phyloP scores from a whole-genome alignment of 2,888 invertebrate species.

The Ommatoiulus sabulosus region DNA sequence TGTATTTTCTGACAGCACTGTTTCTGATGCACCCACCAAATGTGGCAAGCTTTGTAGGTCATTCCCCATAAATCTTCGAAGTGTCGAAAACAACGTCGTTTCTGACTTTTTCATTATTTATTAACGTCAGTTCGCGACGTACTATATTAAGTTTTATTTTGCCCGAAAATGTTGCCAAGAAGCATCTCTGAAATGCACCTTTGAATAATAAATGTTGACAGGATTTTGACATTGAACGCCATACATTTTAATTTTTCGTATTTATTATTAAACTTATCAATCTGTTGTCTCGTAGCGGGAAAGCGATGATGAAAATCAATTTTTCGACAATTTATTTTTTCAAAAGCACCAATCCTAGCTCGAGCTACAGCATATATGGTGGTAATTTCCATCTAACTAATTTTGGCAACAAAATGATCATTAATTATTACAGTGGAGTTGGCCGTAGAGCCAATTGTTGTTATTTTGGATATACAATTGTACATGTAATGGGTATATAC shows the following conservation, averaged over 20 bases:
- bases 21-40: no score
- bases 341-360: not conserved
- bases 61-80: not conserved
- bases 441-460: not conserved
- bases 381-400: not conserved
- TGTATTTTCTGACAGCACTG: no score
- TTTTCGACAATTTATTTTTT: not conserved
- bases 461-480: not conserved
- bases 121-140: not conserved
- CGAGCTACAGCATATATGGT: not conserved
- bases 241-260: not conserved
- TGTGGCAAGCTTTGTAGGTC: not conserved
- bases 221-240: not conserved
- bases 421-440: not conserved
- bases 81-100: not conserved
- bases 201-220: not conserved
- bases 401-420: not conserved
- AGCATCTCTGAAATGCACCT: not conserved
- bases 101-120: not conserved
- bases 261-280: not conserved
- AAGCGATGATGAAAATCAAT: not conserved
- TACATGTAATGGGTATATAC: not conserved
- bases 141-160: not conserved
- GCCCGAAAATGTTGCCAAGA: not conserved
- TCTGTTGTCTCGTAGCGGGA: not conserved